Base-by-base conservation (phyloP, 2,888 invertebrate genomes). In the Allolobophora icterica region DNA sequence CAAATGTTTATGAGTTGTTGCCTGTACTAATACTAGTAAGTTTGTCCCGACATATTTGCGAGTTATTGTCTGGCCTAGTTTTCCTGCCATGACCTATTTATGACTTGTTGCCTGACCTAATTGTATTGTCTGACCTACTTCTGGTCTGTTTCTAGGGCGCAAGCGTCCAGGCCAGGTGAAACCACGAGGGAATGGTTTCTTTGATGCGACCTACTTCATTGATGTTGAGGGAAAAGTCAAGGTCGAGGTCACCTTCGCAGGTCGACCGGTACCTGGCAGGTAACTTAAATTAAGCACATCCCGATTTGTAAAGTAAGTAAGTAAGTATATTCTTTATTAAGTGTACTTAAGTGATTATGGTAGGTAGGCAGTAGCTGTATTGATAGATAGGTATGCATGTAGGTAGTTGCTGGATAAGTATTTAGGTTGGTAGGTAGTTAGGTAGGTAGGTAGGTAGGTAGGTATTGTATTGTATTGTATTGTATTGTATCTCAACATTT, bases 191-290 rank as follows among this genome's bases (percentile, higher is more conserved):
- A 97, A 97, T 94, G 97, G 97, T 84, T 96, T 97, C 42, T 97
- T 97, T 95, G 97, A 97, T 93, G 97, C 97, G 8, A 96, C 97
- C n/a, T 98, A 97, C 95, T 96, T 97, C 91, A 97, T 97, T 34
- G 96, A 93, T 35, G 94, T 96, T 83, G 97, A 97, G 94, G 97
- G 97, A 24, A 96, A 97, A 45, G 96, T 97, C 92, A 96, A 97
- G 93, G 96, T 97, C 4, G 97, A 97, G 92, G 97, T 98, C 42
- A 97, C 96, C 91, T 97, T 97, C 95, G 97, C 97, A 91, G 97
- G 97, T 89, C 96, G 97, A 94, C 97, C 97, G 93, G 97, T 98
- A 93, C 97, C 97, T 89, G 96, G 97, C 94, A 97, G 97, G 97
- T 97, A 93, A 94, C 92, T 90, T 34, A 33, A 71, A 38, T 17